phyloP scores from a whole-genome alignment of 2,797 vertebrate species.

The Octomys mimax region DNA sequence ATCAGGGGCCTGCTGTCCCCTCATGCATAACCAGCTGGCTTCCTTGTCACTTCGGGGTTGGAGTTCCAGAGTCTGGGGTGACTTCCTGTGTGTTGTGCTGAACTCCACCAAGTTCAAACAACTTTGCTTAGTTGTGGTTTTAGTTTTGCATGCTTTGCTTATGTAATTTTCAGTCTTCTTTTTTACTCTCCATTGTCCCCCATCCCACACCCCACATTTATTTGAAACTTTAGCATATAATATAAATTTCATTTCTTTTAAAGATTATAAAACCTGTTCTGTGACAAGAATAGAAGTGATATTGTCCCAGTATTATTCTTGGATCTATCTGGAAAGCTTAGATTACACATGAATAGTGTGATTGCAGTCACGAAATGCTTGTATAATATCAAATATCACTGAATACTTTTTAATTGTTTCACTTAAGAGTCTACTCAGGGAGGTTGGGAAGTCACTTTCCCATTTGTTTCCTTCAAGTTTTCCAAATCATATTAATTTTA shows the following conservation, averaged over 20 bases:
- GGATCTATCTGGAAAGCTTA: conserved; percentile 87
- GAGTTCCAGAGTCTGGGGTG: too few species aligned
- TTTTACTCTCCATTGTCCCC: background rate
- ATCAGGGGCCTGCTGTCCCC: background rate
- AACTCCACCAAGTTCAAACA: background rate
- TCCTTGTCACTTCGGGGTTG: too few species aligned
- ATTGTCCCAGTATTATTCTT: conserved; percentile 88
- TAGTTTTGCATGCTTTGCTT: background rate
- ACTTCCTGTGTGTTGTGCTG: background rate
- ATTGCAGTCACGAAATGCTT: conserved; percentile 89
- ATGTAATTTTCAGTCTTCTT: background rate
- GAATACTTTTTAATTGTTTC: conserved; percentile 87
- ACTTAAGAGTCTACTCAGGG: conserved; percentile 88
- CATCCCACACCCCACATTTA: conserved; percentile 69
- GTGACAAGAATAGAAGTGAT: conserved; percentile 90
- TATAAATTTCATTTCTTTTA: conserved; percentile 91
- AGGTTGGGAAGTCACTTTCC: conserved; percentile 85
- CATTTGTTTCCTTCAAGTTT: conserved; percentile 27
- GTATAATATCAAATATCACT: conserved; percentile 86
- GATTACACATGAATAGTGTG: conserved; percentile 87
- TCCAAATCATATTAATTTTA: conserved; percentile 6
- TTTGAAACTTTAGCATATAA: conserved; percentile 90
- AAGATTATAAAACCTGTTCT: conserved; percentile 92
- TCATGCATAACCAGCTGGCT: background rate
- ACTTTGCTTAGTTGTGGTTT: background rate